phyloP scores from a whole-genome alignment of 2,888 invertebrate species.

The Patella pellucida region DNA sequence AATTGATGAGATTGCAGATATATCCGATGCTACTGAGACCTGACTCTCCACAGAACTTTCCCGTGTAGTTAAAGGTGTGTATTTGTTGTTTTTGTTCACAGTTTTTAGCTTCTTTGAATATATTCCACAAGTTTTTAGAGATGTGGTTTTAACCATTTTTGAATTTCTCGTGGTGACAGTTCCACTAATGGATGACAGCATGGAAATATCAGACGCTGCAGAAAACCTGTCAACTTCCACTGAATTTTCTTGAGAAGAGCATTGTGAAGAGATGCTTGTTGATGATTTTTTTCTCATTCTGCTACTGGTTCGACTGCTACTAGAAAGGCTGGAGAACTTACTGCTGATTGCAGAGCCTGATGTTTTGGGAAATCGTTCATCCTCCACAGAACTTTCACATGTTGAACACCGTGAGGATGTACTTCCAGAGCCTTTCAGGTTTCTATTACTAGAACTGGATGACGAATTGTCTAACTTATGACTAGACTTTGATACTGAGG shows the following conservation, averaged over 20 bases:
- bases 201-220: not conserved
- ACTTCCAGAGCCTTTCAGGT: too few relatives aligned
- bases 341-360: not conserved
- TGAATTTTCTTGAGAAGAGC: not conserved
- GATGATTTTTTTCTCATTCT: not conserved
- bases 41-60: conserved; percentile 4
- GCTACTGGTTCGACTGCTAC: not conserved
- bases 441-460: too few relatives aligned
- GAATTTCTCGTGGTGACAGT: not conserved
- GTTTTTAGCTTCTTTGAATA: not conserved
- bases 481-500: not conserved
- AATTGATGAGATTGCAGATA: not conserved
- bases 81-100: not conserved
- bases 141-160: not conserved
- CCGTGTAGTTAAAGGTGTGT: not conserved
- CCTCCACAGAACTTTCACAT: not conserved
- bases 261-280: not conserved
- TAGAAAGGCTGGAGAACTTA: not conserved
- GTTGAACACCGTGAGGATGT: not conserved
- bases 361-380: not conserved
- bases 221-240: not conserved
- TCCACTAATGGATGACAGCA: not conserved
- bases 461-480: not conserved
- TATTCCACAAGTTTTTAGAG: not conserved
- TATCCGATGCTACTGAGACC: not conserved